phyloP scores from a whole-genome alignment of 2,113 vertebrate species.

The Indicator indicator region DNA sequence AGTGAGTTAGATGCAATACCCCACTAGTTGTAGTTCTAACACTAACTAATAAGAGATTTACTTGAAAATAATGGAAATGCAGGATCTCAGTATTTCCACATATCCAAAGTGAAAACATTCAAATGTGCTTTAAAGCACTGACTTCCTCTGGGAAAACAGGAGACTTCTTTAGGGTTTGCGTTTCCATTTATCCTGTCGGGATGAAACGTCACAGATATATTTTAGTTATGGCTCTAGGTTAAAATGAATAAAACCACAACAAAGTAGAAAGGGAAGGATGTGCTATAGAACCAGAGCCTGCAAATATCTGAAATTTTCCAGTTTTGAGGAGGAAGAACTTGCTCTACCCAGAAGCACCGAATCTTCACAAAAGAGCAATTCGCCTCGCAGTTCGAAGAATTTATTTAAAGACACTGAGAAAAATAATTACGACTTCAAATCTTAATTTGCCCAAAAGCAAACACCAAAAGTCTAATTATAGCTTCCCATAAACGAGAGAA shows the following conservation, averaged over 20 bases:
- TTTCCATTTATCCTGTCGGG: constrained; percentile 55
- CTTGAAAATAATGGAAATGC: constrained; percentile 54
- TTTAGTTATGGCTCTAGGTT: constrained; percentile 61
- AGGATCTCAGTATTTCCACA: constrained; percentile 9
- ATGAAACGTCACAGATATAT: constrained; percentile 53
- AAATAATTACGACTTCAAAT: constrained; percentile 63
- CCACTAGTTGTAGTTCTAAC: constrained; percentile 50
- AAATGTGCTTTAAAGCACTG: constrained; percentile 25
- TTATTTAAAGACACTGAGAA: constrained; percentile 56
- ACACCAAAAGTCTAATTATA: constrained; percentile 63
- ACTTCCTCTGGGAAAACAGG: not conserved
- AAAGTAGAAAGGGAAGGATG: constrained; percentile 53
- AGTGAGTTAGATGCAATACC: constrained; percentile 65
- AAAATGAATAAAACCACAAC: constrained; percentile 61
- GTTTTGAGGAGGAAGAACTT: constrained; percentile 24
- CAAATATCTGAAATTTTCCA: constrained; percentile 22
- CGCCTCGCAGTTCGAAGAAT: constrained; percentile 47
- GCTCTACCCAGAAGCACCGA: constrained; percentile 16
- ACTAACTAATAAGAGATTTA: constrained; percentile 62
- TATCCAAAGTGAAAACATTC: constrained; percentile 21
- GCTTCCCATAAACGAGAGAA: constrained; percentile 36
- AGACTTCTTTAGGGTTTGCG: constrained; percentile 1
- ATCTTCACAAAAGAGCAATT: constrained; percentile 53
- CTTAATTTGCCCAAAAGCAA: constrained; percentile 69
- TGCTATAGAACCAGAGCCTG: not conserved